These are phyloP conservation scores for Ptychochromis oligacanthus DNA, from an alignment of 2,113 vertebrate genomes.

Conservation along the genomic window DNA sequence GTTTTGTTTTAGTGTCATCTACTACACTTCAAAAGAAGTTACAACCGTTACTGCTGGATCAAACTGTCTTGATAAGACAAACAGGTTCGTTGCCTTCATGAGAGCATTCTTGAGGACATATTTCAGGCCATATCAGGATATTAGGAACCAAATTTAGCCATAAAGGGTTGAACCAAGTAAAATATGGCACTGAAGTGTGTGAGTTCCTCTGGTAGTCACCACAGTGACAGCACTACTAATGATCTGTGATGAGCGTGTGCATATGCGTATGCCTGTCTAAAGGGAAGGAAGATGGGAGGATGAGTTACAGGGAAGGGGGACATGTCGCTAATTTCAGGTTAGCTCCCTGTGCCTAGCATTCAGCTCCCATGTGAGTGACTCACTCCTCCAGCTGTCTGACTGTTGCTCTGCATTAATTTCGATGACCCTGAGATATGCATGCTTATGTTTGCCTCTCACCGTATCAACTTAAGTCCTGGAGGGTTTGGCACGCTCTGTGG, in stretches of 20 bases:
- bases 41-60: background rate
- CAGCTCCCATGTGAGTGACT: constrained; percentile 28
- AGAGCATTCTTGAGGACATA: background rate
- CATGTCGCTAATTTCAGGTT: constrained; percentile 41
- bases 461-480: constrained; percentile 17
- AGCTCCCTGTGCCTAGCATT: constrained; percentile 17
- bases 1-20: background rate
- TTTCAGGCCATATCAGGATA: background rate
- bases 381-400: constrained; percentile 32
- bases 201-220: constrained; percentile 53
- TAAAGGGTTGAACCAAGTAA: background rate
- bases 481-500: background rate
- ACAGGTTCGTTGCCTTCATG: background rate
- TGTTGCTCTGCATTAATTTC: constrained; percentile 53
- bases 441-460: constrained; percentile 48
- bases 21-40: background rate
- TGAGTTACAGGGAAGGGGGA: constrained; percentile 18
- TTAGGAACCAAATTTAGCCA: background rate
- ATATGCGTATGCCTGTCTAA: constrained; percentile 28
- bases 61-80: background rate
- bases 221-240: constrained; percentile 58
- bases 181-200: constrained; percentile 28
- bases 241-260: constrained; percentile 53
- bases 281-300: background rate
- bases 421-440: constrained; percentile 54